Conservation (phyloP, 2,797 vertebrate genomes). For the Acrossocheilus wenchowensis region DNA sequence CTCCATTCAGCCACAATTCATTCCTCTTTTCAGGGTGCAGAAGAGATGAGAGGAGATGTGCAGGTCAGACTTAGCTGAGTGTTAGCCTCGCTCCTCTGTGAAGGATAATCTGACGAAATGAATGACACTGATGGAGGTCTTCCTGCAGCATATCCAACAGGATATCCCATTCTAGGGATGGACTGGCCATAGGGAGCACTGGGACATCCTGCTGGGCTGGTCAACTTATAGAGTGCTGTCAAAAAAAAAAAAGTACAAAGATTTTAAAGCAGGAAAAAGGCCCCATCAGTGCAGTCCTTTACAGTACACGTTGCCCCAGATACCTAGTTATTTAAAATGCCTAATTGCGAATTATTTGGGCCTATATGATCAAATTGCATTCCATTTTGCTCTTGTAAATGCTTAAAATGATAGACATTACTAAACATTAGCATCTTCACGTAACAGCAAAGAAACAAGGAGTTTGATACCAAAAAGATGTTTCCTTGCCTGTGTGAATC, state of each 20-base stretch:
- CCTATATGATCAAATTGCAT: neutral
- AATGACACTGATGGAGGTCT: constrained; percentile 45
- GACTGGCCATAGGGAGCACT: constrained; percentile 5
- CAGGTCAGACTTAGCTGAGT: constrained; percentile 49
- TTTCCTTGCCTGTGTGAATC: neutral
- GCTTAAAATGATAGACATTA: neutral
- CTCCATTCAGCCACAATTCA: constrained; percentile 62
- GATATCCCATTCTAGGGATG: constrained; percentile 13
- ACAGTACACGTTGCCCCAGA: neutral
- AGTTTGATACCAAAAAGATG: neutral
- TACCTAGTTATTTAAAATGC: neutral
- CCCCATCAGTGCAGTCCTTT: neutral
- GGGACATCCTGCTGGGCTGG: neutral
- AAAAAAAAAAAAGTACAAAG: neutral
- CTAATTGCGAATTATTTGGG: neutral
- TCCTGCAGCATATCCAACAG: constrained; percentile 27
- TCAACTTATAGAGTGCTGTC: neutral
- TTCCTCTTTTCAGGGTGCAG: constrained; percentile 53
- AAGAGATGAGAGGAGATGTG: constrained; percentile 58
- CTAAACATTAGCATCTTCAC: neutral
- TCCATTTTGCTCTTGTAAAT: neutral
- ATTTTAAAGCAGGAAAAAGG: neutral
- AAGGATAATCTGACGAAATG: constrained; percentile 34
- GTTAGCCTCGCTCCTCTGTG: constrained; percentile 30
- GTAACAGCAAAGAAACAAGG: neutral